Base-by-base conservation (phyloP, 2,113 vertebrate genomes). In the Coptodon bakossiorum region DNA sequence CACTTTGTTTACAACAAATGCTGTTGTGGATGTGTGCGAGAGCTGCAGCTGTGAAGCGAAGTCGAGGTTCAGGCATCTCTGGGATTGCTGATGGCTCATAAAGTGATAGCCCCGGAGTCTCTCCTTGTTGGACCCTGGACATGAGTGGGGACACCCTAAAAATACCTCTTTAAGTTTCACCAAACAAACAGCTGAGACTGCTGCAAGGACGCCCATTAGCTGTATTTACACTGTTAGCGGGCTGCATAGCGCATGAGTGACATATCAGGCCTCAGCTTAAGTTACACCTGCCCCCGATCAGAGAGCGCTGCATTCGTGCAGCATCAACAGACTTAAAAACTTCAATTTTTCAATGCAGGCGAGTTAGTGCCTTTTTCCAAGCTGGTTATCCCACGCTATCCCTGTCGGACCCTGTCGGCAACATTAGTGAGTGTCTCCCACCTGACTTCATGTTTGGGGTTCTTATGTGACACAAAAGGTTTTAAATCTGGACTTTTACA, bases 111-210 rank as follows among this genome's bases (percentile, higher is more conserved):
- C 53, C 82, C 43, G 66, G 43, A 90, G 88, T 43, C 40, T 57
- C 84, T 71, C 36, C 88, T 50, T 54, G 81, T 86, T 88, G 85
- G 82, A 80, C 81, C 84, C 71, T 81, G 54, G 84, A 85, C 89
- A 84, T 90, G 88, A 95, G 84, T 89, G 83, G 85, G 93, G 89
- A 88, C 90, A 85, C 94, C 93, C 95, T 95, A 95, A 94, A 93
- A 96, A 91, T 96, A 95, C 92, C 68, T 86, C 71, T 48, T 59
- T 34, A 89, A 90, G 89, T 95, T 95, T 93, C 56, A 63, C 16
- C 90, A 66, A 79, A 87, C 80, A 88, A 89, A 92, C 86, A 96
- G 90, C 83, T 95, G 91, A 43, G 73, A 52, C 10, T 34, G 73
- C 73, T 52, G 45, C 17, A 53, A 54, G 76, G 73, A 50, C 6